phyloP scores from a whole-genome alignment of 2,888 invertebrate species.

The Scaptomyza reducta region DNA sequence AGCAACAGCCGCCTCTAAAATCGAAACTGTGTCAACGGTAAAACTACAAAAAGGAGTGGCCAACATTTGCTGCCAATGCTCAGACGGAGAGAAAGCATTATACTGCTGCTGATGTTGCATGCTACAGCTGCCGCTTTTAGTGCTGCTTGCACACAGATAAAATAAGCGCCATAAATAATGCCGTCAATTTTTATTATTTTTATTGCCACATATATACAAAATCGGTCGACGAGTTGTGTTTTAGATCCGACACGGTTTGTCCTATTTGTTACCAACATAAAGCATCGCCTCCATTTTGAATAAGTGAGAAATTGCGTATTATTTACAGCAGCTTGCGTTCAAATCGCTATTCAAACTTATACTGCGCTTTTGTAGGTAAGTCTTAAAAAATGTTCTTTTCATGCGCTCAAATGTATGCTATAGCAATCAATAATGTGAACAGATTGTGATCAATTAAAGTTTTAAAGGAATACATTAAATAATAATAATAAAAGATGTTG shows the following conservation, averaged over 20 bases:
- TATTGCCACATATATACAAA: conserved; percentile 40
- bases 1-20: conserved; percentile 33
- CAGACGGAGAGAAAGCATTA: conserved; percentile 6
- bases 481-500: too few relatives aligned
- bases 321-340: conserved; percentile 32
- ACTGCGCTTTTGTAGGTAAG: background rate
- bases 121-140: conserved; percentile 3
- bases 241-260: conserved; percentile 28
- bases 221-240: conserved; percentile 25
- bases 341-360: conserved; percentile 7
- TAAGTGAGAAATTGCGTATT: conserved; percentile 24
- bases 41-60: conserved; percentile 68
- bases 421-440: too few relatives aligned
- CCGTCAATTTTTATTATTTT: conserved; percentile 53
- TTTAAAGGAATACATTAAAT: too few relatives aligned
- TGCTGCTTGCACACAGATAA: conserved; percentile 32
- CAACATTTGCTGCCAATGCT: conserved; percentile 29
- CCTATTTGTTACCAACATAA: conserved; percentile 3
- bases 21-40: conserved; percentile 55
- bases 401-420: background rate
- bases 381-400: background rate
- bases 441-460: too few relatives aligned
- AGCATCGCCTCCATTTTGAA: conserved; percentile 15
- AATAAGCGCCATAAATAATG: conserved; percentile 54
- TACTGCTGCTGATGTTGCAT: background rate